phyloP scores from a whole-genome alignment of 2,888 invertebrate species.

The Xanthorhoe spadicearia region DNA sequence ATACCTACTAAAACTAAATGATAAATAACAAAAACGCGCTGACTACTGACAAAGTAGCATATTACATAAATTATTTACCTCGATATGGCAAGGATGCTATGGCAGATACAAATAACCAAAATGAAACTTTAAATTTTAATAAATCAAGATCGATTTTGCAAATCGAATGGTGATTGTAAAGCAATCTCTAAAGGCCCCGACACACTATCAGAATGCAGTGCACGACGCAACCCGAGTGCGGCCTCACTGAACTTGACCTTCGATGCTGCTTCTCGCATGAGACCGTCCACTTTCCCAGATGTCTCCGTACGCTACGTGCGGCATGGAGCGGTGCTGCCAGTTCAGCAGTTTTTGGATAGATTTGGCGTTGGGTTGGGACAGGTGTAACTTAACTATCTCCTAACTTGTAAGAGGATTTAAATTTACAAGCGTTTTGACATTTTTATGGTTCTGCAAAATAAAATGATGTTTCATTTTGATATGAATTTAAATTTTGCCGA shows the following conservation, averaged over 20 bases:
- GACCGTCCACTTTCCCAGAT: constrained; percentile 63
- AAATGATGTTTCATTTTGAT: too few relatives aligned
- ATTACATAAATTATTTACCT: background rate
- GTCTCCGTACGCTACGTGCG: constrained; percentile 44
- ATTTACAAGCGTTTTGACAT: too few relatives aligned
- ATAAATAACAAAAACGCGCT: too few relatives aligned
- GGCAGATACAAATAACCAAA: background rate
- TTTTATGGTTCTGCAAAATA: too few relatives aligned
- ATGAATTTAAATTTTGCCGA: too few relatives aligned
- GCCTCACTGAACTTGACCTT: constrained; percentile 77
- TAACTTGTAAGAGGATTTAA: too few relatives aligned
- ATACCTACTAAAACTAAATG: too few relatives aligned
- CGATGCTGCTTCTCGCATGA: constrained; percentile 58
- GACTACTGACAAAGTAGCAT: too few relatives aligned
- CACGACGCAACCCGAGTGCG: constrained; percentile 47
- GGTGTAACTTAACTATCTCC: too few relatives aligned
- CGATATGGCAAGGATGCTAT: background rate
- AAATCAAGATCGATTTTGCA: constrained; percentile 9
- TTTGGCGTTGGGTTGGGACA: background rate
- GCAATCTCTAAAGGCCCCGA: constrained; percentile 44
- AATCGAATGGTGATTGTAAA: constrained; percentile 40
- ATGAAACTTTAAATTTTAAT: background rate
- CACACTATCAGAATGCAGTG: constrained; percentile 43
- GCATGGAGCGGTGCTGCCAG: constrained; percentile 40
- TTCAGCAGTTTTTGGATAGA: constrained; percentile 8